Evolutionary conservation across 2,113 vertebrate species (phyloP).

Genomic region (Odobenus rosmarus): DNA sequence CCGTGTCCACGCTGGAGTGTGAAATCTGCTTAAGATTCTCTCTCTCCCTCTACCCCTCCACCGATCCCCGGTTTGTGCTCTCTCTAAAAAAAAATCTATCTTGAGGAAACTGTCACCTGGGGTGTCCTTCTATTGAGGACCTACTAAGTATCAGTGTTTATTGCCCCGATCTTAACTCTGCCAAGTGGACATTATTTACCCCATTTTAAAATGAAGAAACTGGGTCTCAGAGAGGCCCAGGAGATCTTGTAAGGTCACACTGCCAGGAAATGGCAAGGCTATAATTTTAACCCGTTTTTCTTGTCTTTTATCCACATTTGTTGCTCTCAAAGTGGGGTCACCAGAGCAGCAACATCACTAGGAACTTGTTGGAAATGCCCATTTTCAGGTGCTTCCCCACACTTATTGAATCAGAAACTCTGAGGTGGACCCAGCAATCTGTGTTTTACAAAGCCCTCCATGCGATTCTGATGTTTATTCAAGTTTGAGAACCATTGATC

Average conservation of each 20-base stretch:
- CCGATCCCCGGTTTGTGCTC: not conserved
- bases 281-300: not conserved
- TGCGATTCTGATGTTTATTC: not conserved
- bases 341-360: too few relatives aligned
- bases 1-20: accelerated
- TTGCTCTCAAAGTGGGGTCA: not conserved
- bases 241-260: not conserved
- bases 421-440: too few relatives aligned
- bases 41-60: not conserved
- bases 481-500: not conserved
- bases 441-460: not conserved
- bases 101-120: not conserved
- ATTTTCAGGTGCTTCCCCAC: not conserved
- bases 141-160: not conserved
- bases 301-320: not conserved
- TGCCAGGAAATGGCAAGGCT: not conserved
- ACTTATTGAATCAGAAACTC: not conserved
- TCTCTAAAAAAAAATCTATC: not conserved
- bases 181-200: not conserved
- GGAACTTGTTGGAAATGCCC: not conserved
- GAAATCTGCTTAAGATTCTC: not conserved
- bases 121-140: not conserved
- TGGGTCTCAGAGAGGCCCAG: not conserved
- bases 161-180: not conserved
- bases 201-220: not conserved